A percentile compares a stretch with the other conserved stretches of the same genome.
These are phyloP conservation scores for Zele albiditarsus DNA, from an alignment of 2,888 invertebrate species.

Conservation along the genomic window DNA sequence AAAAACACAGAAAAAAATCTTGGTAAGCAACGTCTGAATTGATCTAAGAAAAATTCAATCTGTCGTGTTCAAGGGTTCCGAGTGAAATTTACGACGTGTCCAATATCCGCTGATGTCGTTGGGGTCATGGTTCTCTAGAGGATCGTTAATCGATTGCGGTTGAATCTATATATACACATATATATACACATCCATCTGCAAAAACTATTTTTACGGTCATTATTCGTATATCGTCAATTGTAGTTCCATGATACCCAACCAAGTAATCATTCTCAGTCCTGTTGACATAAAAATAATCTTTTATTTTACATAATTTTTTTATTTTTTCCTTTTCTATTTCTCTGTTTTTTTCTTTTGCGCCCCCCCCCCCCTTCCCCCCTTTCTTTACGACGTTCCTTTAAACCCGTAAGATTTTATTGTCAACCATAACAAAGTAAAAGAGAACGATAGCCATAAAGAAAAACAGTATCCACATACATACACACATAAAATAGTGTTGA, in stretches of 20 bases:
- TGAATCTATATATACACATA: neutral
- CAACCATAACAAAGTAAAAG: constrained; percentile 1
- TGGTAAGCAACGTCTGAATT: neutral
- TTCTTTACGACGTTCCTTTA: neutral
- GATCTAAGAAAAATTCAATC: constrained; percentile 28
- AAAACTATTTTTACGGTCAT: constrained; percentile 39
- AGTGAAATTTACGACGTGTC: constrained; percentile 28
- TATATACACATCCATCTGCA: constrained; percentile 13
- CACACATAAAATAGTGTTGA: neutral
- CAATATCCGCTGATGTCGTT: constrained; percentile 16
- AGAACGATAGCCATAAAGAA: neutral
- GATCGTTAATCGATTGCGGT: constrained; percentile 43
- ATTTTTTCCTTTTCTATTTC: neutral
- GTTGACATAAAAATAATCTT: constrained; percentile 18
- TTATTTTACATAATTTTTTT: constrained; percentile 11
- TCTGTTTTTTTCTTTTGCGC: neutral
- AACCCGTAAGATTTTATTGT: neutral
- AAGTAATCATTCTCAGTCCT: constrained; percentile 16
- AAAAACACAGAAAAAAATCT: neutral
- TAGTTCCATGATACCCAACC: constrained; percentile 2
- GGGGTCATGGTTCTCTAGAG: neutral
- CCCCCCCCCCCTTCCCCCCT: too few species aligned
- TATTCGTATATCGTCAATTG: constrained; percentile 40
- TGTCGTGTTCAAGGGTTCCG: constrained; percentile 18
- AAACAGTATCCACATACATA: neutral